A percentile compares a stretch with the other conserved stretches of the same genome.
phyloP scores from a whole-genome alignment of 2,888 invertebrate species.

The Melieria crassipennis region DNA sequence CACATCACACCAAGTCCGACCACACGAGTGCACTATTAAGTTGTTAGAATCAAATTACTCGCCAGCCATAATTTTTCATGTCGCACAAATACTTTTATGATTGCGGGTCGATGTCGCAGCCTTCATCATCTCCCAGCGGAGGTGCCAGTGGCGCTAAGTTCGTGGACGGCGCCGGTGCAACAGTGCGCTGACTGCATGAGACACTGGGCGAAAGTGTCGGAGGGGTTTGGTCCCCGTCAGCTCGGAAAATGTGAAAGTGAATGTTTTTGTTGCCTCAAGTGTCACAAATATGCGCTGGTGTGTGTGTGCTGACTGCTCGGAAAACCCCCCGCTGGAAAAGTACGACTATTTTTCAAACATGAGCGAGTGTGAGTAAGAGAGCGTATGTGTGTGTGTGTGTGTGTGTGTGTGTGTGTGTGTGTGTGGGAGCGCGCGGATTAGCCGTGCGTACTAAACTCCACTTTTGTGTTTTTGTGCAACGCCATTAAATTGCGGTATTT shows the following conservation, averaged over 20 bases:
- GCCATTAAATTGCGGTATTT: too few species aligned
- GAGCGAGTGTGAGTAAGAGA: conserved; percentile 16
- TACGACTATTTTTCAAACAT: conserved; percentile 1
- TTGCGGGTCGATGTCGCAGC: conserved; percentile 7
- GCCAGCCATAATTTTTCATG: conserved; percentile 37
- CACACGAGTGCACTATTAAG: conserved; percentile 48
- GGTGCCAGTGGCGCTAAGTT: not conserved
- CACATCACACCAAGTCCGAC: too few species aligned
- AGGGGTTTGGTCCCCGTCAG: too few species aligned
- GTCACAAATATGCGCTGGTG: not conserved
- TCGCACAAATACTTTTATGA: conserved; percentile 37
- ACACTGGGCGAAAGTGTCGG: too few species aligned
- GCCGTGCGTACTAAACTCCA: not conserved
- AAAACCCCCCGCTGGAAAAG: conserved; percentile 24
- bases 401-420: conserved; percentile 15
- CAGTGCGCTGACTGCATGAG: too few species aligned
- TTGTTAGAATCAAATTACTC: conserved; percentile 56
- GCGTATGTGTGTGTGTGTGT: conserved; percentile 9
- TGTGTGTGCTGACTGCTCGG: not conserved
- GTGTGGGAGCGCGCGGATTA: not conserved
- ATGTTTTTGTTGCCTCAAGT: too few species aligned
- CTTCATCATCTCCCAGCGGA: conserved; percentile 4
- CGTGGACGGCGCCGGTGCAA: too few species aligned
- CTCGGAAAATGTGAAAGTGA: too few species aligned
- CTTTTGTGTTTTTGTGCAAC: too few species aligned